Evolutionary conservation across 2,797 vertebrate species (phyloP).

Genomic region (Manis javanica): DNA sequence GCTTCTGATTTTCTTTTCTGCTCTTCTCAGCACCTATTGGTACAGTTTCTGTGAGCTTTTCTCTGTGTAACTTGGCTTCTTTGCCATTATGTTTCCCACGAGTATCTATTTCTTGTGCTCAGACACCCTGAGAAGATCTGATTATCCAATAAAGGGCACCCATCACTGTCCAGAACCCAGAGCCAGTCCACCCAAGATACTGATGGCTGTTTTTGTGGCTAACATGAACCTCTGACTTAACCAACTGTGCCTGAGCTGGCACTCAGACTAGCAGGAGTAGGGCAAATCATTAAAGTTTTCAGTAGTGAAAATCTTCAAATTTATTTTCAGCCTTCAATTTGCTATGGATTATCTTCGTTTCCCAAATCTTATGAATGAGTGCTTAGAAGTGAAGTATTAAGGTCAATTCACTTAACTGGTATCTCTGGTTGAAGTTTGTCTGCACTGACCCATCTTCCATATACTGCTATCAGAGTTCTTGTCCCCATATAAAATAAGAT

Average conservation of each 20-base stretch:
- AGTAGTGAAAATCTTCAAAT: constrained; percentile 6
- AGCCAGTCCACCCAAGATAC: background rate
- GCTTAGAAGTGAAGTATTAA: constrained; percentile 2
- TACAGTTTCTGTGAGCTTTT: background rate
- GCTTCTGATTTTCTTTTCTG: background rate
- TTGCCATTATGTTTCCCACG: background rate
- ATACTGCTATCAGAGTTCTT: background rate
- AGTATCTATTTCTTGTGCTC: background rate
- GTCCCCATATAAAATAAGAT: background rate
- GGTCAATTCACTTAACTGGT: background rate
- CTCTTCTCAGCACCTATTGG: background rate
- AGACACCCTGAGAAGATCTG: background rate
- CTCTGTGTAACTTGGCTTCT: background rate
- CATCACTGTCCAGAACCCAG: background rate
- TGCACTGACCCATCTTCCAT: background rate
- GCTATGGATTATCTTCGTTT: constrained; percentile 5
- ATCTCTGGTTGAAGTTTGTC: background rate
- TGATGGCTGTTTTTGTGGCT: background rate
- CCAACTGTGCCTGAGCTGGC: background rate
- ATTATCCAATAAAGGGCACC: constrained; percentile 1
- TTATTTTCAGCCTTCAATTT: constrained; percentile 38
- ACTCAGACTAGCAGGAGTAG: background rate
- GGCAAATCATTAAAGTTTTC: constrained; percentile 24
- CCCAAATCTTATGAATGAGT: constrained; percentile 16
- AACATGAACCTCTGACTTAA: background rate